Evolutionary conservation across 2,113 vertebrate genomes (phyloP), one percentile per base, ranked within the genome.

Genomic region (Pholis gunnellus): DNA sequence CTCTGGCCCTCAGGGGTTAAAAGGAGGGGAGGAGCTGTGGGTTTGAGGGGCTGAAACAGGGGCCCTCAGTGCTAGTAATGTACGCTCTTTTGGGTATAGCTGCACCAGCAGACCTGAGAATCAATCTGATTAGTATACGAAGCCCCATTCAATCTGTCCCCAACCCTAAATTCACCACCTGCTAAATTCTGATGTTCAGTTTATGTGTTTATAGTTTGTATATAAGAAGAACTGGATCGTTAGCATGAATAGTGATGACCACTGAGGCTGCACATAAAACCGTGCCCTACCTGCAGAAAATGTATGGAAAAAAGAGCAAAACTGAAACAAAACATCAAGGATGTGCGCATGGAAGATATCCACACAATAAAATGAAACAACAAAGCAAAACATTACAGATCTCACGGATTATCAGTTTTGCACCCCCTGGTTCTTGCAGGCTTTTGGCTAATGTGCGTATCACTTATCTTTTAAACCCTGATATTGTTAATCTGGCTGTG

Each of bases 1-100:
- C 94, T 95, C 42, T 10, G 86, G 81, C 94, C 96, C 96, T 96
- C 91, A 88, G 95, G 96, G 96, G 95, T 95, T 95, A 88, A 87
- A 79, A 83, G 68, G 75, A 87, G 77, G 76, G 79, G 83, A 54
- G 94, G 92, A 90, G 86, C 89, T 90, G 89, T 91, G 95, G 61
- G 42, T 54, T 29, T 78, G 65, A 81, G 66, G 75, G 72, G 75
- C 52, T 85, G 42, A 75, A 66, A 81, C 64, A 60, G 67, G 60
- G 81, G 75, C 73, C 80, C 78, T 82, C 73, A 81, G 59, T 84
- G 3, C 18, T 56, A n/a, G 70, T 78, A 79, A 86, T 81, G 79
- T 22, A 66, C 59, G 42, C 50, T 77, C 64, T 88, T 93, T 90
- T 79, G 44, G 38, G 72, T 31, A 34, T 34, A 67, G 25, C 11